Percentiles rank a stretch among this genome's conserved stretches.
Evolutionary conservation across 2,888 invertebrate genomes (phyloP).

Genomic region (Morinoia aosen): DNA sequence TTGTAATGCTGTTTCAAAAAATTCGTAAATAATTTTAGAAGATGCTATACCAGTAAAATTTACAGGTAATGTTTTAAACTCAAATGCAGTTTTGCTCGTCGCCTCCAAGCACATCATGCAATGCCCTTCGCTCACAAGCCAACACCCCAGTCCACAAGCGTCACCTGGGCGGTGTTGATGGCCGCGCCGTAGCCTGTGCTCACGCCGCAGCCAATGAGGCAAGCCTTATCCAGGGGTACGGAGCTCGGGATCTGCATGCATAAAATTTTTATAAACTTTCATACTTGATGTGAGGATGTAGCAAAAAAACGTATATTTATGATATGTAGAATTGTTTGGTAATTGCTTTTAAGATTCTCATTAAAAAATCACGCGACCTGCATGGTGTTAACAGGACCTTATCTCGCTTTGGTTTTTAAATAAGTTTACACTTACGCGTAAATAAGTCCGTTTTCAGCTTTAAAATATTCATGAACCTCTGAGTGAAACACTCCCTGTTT

Average conservation of each 20-base stretch:
- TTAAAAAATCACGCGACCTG: not conserved
- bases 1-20: too few species aligned
- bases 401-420: not conserved
- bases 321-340: too few species aligned
- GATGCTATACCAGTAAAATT: too few species aligned
- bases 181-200: constrained; percentile 97
- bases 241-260: constrained; percentile 77
- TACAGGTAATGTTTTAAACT: too few species aligned
- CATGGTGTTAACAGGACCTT: too few species aligned
- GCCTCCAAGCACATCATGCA: too few species aligned
- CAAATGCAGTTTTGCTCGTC: not conserved
- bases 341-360: not conserved
- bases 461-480: too few species aligned
- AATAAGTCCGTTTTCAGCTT: too few species aligned
- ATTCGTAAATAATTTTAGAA: constrained; percentile 29
- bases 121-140: too few species aligned
- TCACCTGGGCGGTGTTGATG: constrained; percentile 78
- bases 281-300: too few species aligned
- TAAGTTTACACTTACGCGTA: too few species aligned
- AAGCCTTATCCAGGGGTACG: constrained; percentile 90
- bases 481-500: too few species aligned
- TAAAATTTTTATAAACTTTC: not conserved
- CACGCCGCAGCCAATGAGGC: constrained; percentile 92
- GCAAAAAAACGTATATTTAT: not conserved
- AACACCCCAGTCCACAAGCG: not conserved